A percentile compares a stretch with the other conserved stretches of the same genome.
These are phyloP conservation scores for Danio albolineatus DNA, from an alignment of 2,797 vertebrate genomes.

Conservation along the genomic window DNA sequence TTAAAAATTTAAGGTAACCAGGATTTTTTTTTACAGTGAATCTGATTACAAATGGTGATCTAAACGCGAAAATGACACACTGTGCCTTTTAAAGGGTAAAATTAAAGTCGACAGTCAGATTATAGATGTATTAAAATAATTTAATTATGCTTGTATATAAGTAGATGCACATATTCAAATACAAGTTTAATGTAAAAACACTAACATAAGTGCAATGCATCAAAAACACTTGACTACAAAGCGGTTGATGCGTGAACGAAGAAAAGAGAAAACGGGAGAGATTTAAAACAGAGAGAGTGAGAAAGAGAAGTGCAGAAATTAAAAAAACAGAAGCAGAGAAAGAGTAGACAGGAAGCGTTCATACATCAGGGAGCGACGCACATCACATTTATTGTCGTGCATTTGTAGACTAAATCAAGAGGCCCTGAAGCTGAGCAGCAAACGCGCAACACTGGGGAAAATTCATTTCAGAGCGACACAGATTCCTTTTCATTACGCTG, in stretches of 20 bases:
- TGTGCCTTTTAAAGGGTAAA: no score
- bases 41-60: no score
- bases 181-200: no score
- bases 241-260: not conserved
- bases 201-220: no score
- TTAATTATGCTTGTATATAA: no score
- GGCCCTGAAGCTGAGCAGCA: conserved; percentile 36
- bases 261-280: not conserved
- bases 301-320: not conserved
- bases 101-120: no score
- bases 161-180: no score
- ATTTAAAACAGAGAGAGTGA: not conserved
- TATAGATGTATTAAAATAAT: no score
- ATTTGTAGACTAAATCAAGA: conserved; percentile 53
- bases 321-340: not conserved
- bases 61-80: no score
- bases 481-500: conserved; percentile 46
- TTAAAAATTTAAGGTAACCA: no score
- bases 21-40: no score
- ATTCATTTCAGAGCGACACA: conserved; percentile 47
- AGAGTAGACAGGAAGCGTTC: not conserved
- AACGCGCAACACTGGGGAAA: conserved; percentile 45
- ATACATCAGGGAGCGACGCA: conserved; percentile 14
- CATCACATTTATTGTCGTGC: conserved; percentile 52
- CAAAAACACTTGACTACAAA: no score